Percentiles rank a stretch among this genome's conserved stretches.
phyloP scores from a whole-genome alignment of 2,797 vertebrate species.

The Epinephelus malabaricus region DNA sequence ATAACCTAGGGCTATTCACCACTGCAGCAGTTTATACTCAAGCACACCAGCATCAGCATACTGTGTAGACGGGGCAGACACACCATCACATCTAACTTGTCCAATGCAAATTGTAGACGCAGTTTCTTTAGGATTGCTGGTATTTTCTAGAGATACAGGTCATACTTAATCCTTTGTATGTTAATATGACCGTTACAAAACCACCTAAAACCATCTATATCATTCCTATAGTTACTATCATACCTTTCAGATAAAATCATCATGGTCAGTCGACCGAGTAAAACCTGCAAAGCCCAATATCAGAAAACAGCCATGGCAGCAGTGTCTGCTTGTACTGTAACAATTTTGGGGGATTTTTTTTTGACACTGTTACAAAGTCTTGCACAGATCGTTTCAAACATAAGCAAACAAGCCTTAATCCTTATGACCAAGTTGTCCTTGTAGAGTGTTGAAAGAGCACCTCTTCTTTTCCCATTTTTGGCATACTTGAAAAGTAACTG shows the following conservation, averaged over 20 bases:
- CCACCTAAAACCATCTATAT: too few relatives aligned
- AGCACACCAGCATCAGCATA: neutral
- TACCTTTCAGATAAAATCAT: neutral
- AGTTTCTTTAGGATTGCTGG: too few relatives aligned
- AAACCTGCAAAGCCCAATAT: neutral
- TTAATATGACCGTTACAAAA: neutral
- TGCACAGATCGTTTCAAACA: constrained; percentile 2
- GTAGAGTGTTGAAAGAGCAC: constrained; percentile 10
- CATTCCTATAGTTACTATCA: too few relatives aligned
- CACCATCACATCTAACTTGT: neutral
- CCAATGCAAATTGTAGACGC: neutral
- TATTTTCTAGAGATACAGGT: neutral
- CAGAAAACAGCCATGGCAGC: neutral
- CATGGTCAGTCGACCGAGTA: too few relatives aligned
- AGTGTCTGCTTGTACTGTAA: neutral
- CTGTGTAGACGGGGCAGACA: neutral
- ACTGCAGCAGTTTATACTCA: constrained; percentile 10
- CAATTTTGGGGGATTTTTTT: too few relatives aligned
- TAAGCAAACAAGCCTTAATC: constrained; percentile 24
- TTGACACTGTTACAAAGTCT: neutral
- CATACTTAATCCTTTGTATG: neutral
- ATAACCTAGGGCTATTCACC: constrained; percentile 15
- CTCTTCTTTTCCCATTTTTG: neutral
- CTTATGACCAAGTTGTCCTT: constrained; percentile 27
- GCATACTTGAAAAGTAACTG: neutral